Evolutionary conservation across 2,888 invertebrate genomes (phyloP).

Genomic region (Halictus ligatus): DNA sequence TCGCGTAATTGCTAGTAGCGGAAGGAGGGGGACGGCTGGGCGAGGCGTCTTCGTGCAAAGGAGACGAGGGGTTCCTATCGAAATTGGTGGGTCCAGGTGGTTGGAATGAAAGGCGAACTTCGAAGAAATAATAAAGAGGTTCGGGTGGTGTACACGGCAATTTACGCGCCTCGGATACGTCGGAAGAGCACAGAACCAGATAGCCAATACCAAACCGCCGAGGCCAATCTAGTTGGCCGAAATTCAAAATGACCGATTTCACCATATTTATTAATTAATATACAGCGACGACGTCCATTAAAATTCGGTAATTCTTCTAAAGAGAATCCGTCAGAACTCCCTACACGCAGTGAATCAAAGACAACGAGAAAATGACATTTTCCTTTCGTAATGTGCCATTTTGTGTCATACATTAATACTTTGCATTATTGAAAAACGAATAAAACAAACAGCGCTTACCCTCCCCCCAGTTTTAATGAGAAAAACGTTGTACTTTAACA

Average conservation of each 20-base stretch:
- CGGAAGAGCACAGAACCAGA: background rate
- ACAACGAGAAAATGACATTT: too few relatives aligned
- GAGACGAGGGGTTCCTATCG: background rate
- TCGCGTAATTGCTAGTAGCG: background rate
- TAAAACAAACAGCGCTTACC: too few relatives aligned
- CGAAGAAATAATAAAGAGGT: constrained; percentile 42
- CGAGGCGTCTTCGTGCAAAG: background rate
- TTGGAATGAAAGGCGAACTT: constrained; percentile 15
- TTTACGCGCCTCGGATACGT: constrained; percentile 47
- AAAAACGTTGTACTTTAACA: too few relatives aligned
- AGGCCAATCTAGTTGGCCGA: background rate
- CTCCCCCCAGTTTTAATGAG: too few relatives aligned
- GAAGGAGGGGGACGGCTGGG: background rate
- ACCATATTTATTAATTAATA: background rate
- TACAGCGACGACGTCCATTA: too few relatives aligned
- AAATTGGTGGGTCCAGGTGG: constrained; percentile 8
- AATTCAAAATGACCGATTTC: background rate
- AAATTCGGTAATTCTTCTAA: too few relatives aligned
- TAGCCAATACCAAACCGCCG: background rate
- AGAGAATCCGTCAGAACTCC: too few relatives aligned
- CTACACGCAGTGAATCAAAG: too few relatives aligned
- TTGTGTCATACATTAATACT: too few relatives aligned
- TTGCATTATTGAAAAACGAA: too few relatives aligned
- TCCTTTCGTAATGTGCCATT: too few relatives aligned
- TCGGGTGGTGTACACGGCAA: constrained; percentile 35